Evolutionary conservation across 2,113 vertebrate species (phyloP).

Genomic region (Stigmatopora argus): DNA sequence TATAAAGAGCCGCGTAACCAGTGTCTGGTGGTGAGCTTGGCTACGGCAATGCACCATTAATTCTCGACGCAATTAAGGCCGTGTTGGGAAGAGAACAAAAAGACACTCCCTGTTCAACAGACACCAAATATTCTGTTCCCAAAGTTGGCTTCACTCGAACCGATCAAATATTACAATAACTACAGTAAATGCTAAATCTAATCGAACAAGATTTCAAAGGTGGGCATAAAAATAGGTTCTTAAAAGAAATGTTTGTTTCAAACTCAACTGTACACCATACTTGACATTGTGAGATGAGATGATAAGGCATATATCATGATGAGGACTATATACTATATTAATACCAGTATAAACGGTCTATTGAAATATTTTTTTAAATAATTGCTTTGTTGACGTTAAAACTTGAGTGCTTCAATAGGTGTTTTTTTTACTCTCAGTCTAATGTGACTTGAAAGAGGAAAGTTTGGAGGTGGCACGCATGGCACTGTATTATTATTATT

Average conservation of each 20-base stretch:
- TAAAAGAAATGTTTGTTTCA: too few relatives aligned
- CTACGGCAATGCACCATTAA: conserved; percentile 90
- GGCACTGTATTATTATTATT: too few relatives aligned
- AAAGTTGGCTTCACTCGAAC: background rate
- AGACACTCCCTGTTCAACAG: conserved; percentile 83
- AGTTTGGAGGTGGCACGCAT: too few relatives aligned
- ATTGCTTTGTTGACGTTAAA: too few relatives aligned
- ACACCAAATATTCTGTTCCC: conserved; percentile 75
- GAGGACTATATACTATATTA: too few relatives aligned
- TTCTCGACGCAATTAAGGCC: conserved; percentile 91
- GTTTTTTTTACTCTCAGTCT: too few relatives aligned
- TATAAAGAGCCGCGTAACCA: conserved; percentile 84
- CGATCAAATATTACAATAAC: background rate
- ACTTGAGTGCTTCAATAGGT: too few relatives aligned
- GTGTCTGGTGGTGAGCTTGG: conserved; percentile 89
- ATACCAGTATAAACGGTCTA: background rate
- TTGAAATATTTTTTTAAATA: too few relatives aligned
- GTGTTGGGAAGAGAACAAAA: conserved; percentile 88
- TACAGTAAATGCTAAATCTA: background rate
- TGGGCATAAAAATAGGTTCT: background rate
- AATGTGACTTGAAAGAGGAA: too few relatives aligned
- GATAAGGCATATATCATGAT: too few relatives aligned
- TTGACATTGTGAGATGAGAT: too few relatives aligned
- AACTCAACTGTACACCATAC: too few relatives aligned
- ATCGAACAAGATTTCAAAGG: background rate